Base-by-base conservation (phyloP, 2,113 vertebrate species). In the Channa argus region DNA sequence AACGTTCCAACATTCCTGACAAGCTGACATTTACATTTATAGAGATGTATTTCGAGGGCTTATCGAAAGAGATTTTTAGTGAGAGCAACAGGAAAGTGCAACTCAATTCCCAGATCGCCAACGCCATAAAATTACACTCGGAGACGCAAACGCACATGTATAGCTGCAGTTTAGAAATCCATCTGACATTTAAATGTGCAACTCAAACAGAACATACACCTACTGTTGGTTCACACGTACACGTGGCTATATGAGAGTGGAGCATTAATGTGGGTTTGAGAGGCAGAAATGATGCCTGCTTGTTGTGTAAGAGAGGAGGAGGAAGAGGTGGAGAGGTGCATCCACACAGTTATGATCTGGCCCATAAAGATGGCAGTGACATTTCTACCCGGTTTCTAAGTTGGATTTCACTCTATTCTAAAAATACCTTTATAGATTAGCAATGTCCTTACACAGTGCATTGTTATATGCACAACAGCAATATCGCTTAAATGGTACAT, bases 221-320 rank as follows among this genome's bases (percentile, higher is more conserved):
- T 62, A 74, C 83, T 66, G 63, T 24, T 72, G 37, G 58, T 64
- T 46, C 51, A 41, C 65, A 58, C 39, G 15, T 51, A 61, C 46
- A 59, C 60, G 33, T 38, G 62, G 14, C 53, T 41, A 44, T 37
- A 41, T 14, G 24, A 76, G 37, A 66, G 58, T n/a, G 43, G 72
- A 24, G 63, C 75, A 58, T 60, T 60, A 63, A 81, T 36, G 85
- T 82, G 78, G 85, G 85, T 80, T 84, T 76, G 71, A 77, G 78
- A 81, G 65, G 68, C 51, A 66, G 37, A 69, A 69, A 63, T 49
- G 73, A 72, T 52, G 72, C 12, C 53, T 61, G 69, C 76, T 49
- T 44, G 77, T 83, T 86, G 77, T 74, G 53, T 86, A 85, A 86
- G 51, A 71, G 84, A 74, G 84, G 86, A 77, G 82, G 86, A 86